phyloP scores from a whole-genome alignment of 2,888 invertebrate genomes.

The Eurois occulta region DNA sequence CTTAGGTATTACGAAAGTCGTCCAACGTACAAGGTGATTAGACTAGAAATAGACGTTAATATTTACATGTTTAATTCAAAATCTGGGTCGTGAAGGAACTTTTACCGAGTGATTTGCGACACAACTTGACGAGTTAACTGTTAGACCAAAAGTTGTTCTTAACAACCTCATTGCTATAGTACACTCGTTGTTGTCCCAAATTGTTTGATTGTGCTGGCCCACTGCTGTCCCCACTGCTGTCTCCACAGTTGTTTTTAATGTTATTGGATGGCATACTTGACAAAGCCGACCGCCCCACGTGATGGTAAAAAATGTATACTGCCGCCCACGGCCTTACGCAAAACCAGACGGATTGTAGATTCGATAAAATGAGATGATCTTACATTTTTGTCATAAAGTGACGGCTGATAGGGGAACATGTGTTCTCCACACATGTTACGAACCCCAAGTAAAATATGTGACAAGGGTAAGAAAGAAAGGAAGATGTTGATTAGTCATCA shows the following conservation, averaged over 20 bases:
- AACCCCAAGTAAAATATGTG: background rate
- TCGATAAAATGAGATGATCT: too few species aligned
- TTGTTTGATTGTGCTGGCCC: background rate
- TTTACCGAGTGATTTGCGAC: slow-evolving; percentile 6
- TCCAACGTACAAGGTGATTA: slow-evolving; percentile 37
- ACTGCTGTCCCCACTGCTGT: background rate
- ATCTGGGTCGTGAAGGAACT: slow-evolving; percentile 24
- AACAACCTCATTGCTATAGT: background rate
- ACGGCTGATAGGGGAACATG: background rate
- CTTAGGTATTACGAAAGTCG: slow-evolving; percentile 22
- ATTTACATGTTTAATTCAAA: slow-evolving; percentile 21
- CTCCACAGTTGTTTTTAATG: background rate
- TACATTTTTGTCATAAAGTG: background rate
- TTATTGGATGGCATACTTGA: slow-evolving; percentile 5
- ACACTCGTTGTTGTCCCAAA: background rate
- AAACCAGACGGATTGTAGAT: too few species aligned
- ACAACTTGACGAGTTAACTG: slow-evolving; percentile 14
- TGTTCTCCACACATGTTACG: too few species aligned
- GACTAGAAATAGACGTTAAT: slow-evolving; percentile 23
- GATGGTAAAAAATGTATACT: background rate
- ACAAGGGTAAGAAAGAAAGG: background rate
- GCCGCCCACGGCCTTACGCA: background rate
- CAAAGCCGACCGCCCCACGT: background rate
- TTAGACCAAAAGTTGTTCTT: slow-evolving; percentile 5
- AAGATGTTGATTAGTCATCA: background rate